phyloP scores from a whole-genome alignment of 2,797 vertebrate genomes.

The Coilia nasus region DNA sequence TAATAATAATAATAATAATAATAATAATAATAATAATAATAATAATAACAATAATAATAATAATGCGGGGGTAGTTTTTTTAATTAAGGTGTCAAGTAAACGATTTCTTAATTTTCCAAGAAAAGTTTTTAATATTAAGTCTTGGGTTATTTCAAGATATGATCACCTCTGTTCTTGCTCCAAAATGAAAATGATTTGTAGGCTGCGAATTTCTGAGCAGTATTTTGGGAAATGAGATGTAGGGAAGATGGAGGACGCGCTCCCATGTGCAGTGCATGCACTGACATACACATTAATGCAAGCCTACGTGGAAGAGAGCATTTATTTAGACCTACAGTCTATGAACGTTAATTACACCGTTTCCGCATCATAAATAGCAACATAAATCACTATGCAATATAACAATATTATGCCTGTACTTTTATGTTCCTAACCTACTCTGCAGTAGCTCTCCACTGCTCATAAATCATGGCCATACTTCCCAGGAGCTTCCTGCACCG shows the following conservation, averaged over 20 bases:
- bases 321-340: slow-evolving; percentile 69
- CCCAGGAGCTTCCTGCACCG: slow-evolving; percentile 68
- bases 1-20: slow-evolving; percentile 41
- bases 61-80: too few species aligned
- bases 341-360: slow-evolving; percentile 76
- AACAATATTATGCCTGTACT: slow-evolving; percentile 73
- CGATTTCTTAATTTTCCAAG: too few species aligned
- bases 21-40: slow-evolving; percentile 23
- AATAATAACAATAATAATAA: background rate
- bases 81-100: too few species aligned
- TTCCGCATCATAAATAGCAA: slow-evolving; percentile 76
- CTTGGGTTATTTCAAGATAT: too few species aligned
- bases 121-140: too few species aligned
- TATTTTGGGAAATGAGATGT: background rate
- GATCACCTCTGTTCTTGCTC: background rate
- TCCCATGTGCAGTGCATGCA: slow-evolving; percentile 8
- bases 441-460: slow-evolving; percentile 69
- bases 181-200: background rate
- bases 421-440: slow-evolving; percentile 75
- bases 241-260: background rate
- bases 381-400: slow-evolving; percentile 76
- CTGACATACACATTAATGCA: slow-evolving; percentile 21
- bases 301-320: slow-evolving; percentile 51
- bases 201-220: background rate
- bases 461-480: slow-evolving; percentile 75